A percentile compares a stretch with the other conserved stretches of the same genome.
Evolutionary conservation across 2,888 invertebrate genomes (phyloP).

Genomic region (Ormyrus rosae): DNA sequence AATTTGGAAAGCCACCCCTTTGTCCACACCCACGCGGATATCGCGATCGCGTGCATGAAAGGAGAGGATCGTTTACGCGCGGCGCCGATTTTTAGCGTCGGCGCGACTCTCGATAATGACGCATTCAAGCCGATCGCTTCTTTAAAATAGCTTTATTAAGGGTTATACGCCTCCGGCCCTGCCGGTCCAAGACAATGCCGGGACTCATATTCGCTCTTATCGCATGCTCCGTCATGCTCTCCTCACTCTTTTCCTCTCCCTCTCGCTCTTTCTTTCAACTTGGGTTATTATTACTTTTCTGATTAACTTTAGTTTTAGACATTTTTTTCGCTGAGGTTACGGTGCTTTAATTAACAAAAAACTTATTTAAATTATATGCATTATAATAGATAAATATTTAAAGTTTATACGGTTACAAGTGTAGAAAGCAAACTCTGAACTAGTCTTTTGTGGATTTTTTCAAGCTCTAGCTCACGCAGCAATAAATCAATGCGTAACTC

Average conservation of each 20-base stretch:
- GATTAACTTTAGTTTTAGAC: no score
- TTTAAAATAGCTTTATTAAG: constrained; percentile 56
- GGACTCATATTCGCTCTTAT: constrained; percentile 33
- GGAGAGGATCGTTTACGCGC: neutral
- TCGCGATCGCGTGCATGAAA: neutral
- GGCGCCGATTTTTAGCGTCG: constrained; percentile 2
- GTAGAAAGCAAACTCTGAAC: no score
- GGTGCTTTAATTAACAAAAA: no score
- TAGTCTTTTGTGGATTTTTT: no score
- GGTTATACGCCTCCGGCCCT: constrained; percentile 40
- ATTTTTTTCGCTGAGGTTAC: no score
- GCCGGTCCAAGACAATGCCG: constrained; percentile 27
- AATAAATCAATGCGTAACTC: no score
- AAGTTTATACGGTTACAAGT: no score
- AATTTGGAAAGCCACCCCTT: constrained; percentile 13
- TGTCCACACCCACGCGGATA: neutral
- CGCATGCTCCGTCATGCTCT: constrained; percentile 2
- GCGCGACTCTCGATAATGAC: constrained; percentile 31
- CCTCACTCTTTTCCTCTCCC: neutral
- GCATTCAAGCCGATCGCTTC: constrained; percentile 48
- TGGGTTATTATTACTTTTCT: no score
- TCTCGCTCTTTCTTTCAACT: neutral
- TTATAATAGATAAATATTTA: no score
- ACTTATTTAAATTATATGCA: no score
- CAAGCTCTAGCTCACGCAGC: no score